These are phyloP conservation scores for Echinops telfairi DNA, from an alignment of 2,113 vertebrate genomes.

Conservation along the genomic window DNA sequence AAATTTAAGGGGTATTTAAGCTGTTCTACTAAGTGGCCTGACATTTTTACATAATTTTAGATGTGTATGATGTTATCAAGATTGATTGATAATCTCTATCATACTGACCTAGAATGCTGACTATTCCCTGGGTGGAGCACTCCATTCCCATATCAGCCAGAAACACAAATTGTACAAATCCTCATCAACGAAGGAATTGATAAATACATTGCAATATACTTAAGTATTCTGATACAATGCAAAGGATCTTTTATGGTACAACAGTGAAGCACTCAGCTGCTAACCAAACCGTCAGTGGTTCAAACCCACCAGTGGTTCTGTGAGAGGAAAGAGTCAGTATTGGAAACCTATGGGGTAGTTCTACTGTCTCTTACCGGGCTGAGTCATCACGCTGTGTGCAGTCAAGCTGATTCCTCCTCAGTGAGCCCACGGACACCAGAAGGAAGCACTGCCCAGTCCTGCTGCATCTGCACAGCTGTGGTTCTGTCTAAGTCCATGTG, in stretches of 20 bases:
- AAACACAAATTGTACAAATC: neutral
- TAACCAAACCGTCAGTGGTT: neutral
- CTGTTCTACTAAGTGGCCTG: neutral
- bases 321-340: neutral
- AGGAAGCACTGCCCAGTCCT: too few relatives aligned
- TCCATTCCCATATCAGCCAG: neutral
- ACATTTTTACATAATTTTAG: neutral
- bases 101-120: neutral
- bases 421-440: too few relatives aligned
- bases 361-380: neutral
- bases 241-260: neutral
- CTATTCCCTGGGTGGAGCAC: neutral
- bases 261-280: neutral
- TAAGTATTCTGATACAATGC: neutral
- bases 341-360: neutral
- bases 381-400: too few relatives aligned
- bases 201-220: neutral
- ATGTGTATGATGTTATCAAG: neutral
- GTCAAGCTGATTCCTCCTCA: too few relatives aligned
- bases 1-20: neutral
- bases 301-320: neutral
- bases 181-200: neutral
- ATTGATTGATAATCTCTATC: neutral
- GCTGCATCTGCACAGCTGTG: too few relatives aligned
- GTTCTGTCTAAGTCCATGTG: too few relatives aligned